Conservation (phyloP, 2,888 invertebrate species). For the Phragmatobia fuliginosa region DNA sequence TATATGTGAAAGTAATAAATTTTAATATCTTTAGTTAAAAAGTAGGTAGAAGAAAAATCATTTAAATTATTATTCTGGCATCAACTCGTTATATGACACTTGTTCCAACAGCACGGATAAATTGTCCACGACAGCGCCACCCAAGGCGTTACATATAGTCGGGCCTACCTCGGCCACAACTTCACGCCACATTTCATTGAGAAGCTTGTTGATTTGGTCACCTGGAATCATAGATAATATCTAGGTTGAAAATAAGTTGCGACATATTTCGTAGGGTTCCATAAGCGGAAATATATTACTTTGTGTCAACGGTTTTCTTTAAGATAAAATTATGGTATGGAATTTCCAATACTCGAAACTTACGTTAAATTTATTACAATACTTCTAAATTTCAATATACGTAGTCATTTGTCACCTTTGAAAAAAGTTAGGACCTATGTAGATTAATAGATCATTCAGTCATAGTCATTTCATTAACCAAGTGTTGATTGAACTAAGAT, state of each 20-base stretch:
- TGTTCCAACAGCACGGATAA: conserved; percentile 65
- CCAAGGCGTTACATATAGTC: conserved; percentile 64
- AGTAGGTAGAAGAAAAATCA: background rate
- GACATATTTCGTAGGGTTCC: background rate
- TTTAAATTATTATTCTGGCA: conserved; percentile 60
- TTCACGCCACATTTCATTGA: conserved; percentile 74
- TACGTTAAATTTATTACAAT: no score
- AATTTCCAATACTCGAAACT: no score
- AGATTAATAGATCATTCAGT: no score
- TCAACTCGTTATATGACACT: conserved; percentile 70
- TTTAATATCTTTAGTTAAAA: background rate
- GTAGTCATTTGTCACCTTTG: background rate
- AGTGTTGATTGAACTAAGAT: no score
- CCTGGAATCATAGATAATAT: conserved; percentile 56
- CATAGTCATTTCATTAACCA: no score
- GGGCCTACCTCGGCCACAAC: conserved; percentile 72
- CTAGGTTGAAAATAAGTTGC: background rate
- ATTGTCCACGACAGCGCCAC: conserved; percentile 67
- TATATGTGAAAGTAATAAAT: background rate
- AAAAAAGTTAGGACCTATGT: background rate
- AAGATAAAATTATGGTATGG: no score
- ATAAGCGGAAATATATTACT: background rate
- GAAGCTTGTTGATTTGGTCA: conserved; percentile 70
- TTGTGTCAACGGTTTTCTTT: no score
- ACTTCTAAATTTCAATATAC: background rate